Base-by-base conservation (phyloP, 2,113 vertebrate genomes). In the Menura novaehollandiae region DNA sequence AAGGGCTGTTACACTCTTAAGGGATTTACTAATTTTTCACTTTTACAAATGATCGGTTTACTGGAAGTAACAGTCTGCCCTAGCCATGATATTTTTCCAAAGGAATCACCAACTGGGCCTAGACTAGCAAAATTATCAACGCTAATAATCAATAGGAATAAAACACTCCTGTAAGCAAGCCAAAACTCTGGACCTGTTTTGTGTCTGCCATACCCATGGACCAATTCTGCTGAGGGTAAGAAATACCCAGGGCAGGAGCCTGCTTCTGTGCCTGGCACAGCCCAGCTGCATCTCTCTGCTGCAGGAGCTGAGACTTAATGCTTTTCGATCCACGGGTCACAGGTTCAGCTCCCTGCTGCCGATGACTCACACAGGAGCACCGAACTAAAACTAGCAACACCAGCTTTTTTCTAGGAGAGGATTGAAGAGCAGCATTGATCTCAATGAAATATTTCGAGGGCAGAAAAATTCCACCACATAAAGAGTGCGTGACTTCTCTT, bases 391-490 rank as follows among this genome's bases (percentile, higher is more conserved):
- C 72, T 72, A 93, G 96, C 93, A 92, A 85, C 95, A 92, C 79
- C 90, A 96, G 92, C 90, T 77, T 80, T 96, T 91, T 95, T 94
- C 96, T 74, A 75, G 77, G 74, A 95, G 93, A 88, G 75, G 66
- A 76, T 2, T 96, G 74, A 91, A 82, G 92, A 96, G 88, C 69
- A 96, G 83, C 95, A 94, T 93, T 95, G 95, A 97, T 96, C 86
- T 93, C 92, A 88, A 85, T 73, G 93, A 95, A 95, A 94, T 96
- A 96, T 96, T 97, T 26, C 16, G 93, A 97, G 95, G 96, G 93
- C 91, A 96, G 87, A 96, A 97, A 97, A 94, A 97, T 96, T 94
- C 94, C 85, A 97, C 84, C 95, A 97, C 55, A 75, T 96, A 95
- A 97, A 95, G 97, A 96, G 89, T 76, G 95, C 24, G 30, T 85